phyloP scores from a whole-genome alignment of 2,888 invertebrate genomes.

The Chaitophorus viminalis region DNA sequence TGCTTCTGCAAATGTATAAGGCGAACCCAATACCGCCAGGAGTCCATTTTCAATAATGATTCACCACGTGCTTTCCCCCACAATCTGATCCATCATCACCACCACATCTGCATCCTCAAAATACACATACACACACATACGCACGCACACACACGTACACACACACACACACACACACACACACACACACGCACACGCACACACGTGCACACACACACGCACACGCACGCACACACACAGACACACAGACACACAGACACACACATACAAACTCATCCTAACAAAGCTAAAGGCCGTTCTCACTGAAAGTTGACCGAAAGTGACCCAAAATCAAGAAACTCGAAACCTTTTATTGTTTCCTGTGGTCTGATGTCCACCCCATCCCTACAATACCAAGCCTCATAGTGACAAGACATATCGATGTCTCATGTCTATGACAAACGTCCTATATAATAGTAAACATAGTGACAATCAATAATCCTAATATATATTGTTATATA shows the following conservation, averaged over 20 bases:
- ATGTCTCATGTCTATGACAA: neutral
- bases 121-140: neutral
- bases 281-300: constrained; percentile 13
- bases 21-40: constrained; percentile 48
- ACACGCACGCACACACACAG: too few species aligned
- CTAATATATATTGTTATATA: neutral
- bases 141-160: neutral
- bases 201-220: too few species aligned
- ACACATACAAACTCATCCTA: neutral
- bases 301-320: constrained; percentile 1
- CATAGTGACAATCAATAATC: neutral
- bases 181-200: too few species aligned
- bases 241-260: neutral
- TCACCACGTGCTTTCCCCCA: constrained; percentile 25
- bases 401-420: neutral
- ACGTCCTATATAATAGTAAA: neutral
- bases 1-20: constrained; percentile 4
- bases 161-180: neutral
- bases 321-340: constrained; percentile 22
- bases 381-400: neutral
- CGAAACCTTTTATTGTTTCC: constrained; percentile 14
- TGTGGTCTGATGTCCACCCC: neutral
- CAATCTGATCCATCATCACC: neutral
- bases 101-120: neutral
- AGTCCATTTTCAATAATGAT: constrained; percentile 58